A percentile compares a stretch with the other conserved stretches of the same genome.
Conservation (phyloP, 1,140 invertebrate genomes). For the Wasmannia auropunctata region DNA sequence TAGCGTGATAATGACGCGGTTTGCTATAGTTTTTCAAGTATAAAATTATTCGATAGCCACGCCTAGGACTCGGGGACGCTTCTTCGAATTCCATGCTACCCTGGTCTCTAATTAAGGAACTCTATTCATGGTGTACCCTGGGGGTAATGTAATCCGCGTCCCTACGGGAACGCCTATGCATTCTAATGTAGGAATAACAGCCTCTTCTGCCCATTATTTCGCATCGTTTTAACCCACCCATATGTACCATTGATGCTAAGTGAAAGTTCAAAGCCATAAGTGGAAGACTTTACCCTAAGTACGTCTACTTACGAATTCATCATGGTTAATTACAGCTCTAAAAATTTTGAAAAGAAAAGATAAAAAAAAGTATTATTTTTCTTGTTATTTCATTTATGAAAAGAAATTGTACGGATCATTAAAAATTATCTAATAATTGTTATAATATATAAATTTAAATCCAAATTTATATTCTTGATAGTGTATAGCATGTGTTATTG, state of each 20-base stretch:
- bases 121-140: conserved; percentile 71
- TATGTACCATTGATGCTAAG: not conserved
- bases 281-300: not conserved
- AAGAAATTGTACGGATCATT: not conserved
- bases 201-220: conserved; percentile 7
- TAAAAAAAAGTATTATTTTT: not conserved
- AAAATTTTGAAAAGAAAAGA: not conserved
- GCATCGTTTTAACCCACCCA: not conserved
- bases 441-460: not conserved
- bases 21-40: not conserved
- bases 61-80: conserved; percentile 60
- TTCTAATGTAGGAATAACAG: conserved; percentile 66
- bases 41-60: conserved; percentile 16
- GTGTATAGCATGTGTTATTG: not conserved
- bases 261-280: conserved; percentile 6
- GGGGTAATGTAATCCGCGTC: conserved; percentile 47
- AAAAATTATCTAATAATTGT: not conserved
- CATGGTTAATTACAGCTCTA: not conserved
- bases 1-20: not conserved
- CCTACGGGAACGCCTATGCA: conserved; percentile 59
- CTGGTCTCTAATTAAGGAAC: conserved; percentile 76
- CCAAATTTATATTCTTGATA: not conserved
- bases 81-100: conserved; percentile 67
- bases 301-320: conserved; percentile 44
- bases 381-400: not conserved